Percentiles rank a stretch among this genome's conserved stretches.
phyloP scores from a whole-genome alignment of 2,113 vertebrate genomes.

The Kobus ellipsiprymnus region DNA sequence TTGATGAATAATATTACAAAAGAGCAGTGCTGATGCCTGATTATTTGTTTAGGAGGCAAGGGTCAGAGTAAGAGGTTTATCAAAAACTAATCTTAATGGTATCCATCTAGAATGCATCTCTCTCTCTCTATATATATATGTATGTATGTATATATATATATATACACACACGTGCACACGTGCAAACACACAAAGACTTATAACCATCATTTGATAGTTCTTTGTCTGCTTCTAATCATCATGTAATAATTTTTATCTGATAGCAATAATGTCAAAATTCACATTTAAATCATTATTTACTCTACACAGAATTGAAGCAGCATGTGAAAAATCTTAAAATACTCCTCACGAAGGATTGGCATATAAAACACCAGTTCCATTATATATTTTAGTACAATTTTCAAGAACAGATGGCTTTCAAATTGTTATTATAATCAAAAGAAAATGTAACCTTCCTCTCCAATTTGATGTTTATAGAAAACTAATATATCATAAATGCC shows the following conservation, averaged over 20 bases:
- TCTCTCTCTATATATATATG: background rate
- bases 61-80: background rate
- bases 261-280: background rate
- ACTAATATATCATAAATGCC: conserved; percentile 4
- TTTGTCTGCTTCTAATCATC: background rate
- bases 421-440: conserved; percentile 14
- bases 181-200: background rate
- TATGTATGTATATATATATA: fast-evolving
- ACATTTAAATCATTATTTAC: background rate
- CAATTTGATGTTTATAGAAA: conserved; percentile 2
- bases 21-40: background rate
- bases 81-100: background rate
- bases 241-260: background rate
- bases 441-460: background rate
- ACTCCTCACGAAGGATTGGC: background rate
- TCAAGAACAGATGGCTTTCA: conserved; percentile 18
- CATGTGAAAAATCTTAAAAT: conserved; percentile 20
- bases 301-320: background rate
- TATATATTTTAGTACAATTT: conserved; percentile 38
- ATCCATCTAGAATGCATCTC: background rate
- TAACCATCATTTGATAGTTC: background rate
- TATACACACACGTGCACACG: fast-evolving
- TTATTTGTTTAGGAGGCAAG: background rate
- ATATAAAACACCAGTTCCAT: background rate
- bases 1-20: background rate